A percentile compares a stretch with the other conserved stretches of the same genome.
Evolutionary conservation across 2,113 vertebrate species (phyloP).

Genomic region (Pterocles burchelli): DNA sequence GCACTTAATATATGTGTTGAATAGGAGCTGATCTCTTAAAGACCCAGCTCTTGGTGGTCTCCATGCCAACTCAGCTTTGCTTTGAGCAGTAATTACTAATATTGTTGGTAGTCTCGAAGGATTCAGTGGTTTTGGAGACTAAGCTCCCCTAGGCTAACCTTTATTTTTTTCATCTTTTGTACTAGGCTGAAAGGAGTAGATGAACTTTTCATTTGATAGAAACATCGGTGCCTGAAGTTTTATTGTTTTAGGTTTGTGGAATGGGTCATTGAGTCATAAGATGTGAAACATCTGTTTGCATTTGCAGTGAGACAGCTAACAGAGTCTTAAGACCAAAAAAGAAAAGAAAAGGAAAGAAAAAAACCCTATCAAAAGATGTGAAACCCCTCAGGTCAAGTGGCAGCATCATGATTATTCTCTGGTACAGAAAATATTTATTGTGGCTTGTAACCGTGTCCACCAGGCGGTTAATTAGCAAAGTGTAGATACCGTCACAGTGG

Average conservation of each 20-base stretch:
- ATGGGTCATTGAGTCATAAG: conserved; percentile 59
- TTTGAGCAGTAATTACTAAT: conserved; percentile 51
- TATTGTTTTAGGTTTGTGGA: conserved; percentile 54
- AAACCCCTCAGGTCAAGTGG: conserved; percentile 30
- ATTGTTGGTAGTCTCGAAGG: conserved; percentile 25
- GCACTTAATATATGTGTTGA: conserved; percentile 37
- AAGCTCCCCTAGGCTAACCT: conserved; percentile 50
- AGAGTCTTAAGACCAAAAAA: background rate
- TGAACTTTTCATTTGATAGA: conserved; percentile 71
- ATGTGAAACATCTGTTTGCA: conserved; percentile 66
- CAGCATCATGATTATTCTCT: background rate
- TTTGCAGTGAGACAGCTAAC: conserved; percentile 57
- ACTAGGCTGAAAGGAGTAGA: conserved; percentile 33
- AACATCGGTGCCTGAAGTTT: conserved; percentile 50
- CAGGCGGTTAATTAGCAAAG: conserved; percentile 43
- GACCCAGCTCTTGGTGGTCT: conserved; percentile 33
- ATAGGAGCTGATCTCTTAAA: conserved; percentile 34
- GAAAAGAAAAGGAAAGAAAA: background rate
- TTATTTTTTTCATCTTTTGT: conserved; percentile 43
- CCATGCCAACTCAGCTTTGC: conserved; percentile 52
- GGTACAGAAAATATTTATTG: conserved; percentile 30
- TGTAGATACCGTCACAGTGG: background rate
- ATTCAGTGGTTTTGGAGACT: conserved; percentile 24
- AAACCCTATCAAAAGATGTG: background rate
- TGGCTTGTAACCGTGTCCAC: conserved; percentile 19